Base-by-base conservation (phyloP, 2,113 vertebrate species). In the Rostratula benghalensis region DNA sequence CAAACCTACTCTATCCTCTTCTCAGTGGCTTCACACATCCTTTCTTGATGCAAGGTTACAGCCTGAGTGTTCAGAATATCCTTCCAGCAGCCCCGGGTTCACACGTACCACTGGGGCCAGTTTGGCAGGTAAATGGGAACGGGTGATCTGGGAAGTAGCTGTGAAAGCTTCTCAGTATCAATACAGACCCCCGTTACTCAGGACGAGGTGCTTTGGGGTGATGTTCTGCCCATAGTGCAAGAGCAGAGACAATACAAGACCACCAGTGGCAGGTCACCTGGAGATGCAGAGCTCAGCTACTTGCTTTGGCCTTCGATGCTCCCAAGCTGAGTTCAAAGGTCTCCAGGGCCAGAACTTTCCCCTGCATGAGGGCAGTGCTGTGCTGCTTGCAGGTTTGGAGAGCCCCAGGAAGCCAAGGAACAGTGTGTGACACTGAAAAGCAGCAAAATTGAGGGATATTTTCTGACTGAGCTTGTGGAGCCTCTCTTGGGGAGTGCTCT, bases 161-260 rank as follows among this genome's bases (percentile, higher is more conserved):
- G 7, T 60, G 54, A 41, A 46, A 78, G 41, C 24, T 81, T 50
- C 63, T 84, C n/a, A 41, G 24, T 21, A 53, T 3, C 0, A 3
- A 22, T 1, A 4, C 28, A 74, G 33, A 39, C 27, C 23, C 13
- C 20, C 0, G 0, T 23, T 89, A 13, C 63, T 23, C 2, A 5
- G 10, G 16, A 85, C 24, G 57, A 27, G 27, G 45, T 61, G 31
- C 11, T 71, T 90, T 68, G 60, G 5, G 25, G 54, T 71, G 43
- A 60, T 63, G 12, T 54, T 83, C 64, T 90, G 15, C 35, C 65
- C 1, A 0, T 37, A 30, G 11, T 39, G 11, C 43, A 33, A 53
- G 50, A 77, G 21, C 33, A 91, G 48, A 77, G 27, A 57, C 10
- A 67, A 64, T 25, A n/a, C 20, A 46, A 54, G 53, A 46, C 67